Conservation (phyloP, 2,113 vertebrate species). For the Callocephalon fimbriatum region DNA sequence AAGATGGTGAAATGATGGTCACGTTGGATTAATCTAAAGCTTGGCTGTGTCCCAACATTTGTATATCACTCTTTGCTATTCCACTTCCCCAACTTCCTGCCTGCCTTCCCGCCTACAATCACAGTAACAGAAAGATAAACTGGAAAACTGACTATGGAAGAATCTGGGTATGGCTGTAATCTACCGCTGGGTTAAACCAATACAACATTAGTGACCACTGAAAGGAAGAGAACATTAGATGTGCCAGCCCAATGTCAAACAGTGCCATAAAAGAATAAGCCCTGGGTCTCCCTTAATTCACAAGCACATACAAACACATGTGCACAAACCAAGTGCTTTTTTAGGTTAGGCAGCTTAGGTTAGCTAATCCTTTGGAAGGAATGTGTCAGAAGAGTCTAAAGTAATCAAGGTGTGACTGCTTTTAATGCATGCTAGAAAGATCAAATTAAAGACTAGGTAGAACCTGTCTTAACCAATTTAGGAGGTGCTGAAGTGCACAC, state of each 20-base stretch:
- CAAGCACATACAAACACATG: neutral
- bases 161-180: neutral
- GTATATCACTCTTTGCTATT: neutral
- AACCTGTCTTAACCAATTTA: neutral
- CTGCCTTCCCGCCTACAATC: neutral
- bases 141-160: neutral
- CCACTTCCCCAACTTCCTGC: neutral
- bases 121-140: neutral
- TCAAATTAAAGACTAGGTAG: neutral
- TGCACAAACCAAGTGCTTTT: neutral
- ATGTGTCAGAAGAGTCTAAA: neutral
- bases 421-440: neutral
- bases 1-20: neutral
- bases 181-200: neutral
- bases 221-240: neutral
- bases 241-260: neutral
- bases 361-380: neutral
- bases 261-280: neutral
- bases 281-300: neutral
- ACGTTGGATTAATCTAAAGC: neutral
- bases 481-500: neutral
- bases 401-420: neutral
- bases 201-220: fast-evolving
- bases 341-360: neutral
- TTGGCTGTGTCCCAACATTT: neutral